A percentile compares a stretch with the other conserved stretches of the same genome.
Evolutionary conservation across 2,888 invertebrate species (phyloP).

Genomic region (Andrena bicolor): DNA sequence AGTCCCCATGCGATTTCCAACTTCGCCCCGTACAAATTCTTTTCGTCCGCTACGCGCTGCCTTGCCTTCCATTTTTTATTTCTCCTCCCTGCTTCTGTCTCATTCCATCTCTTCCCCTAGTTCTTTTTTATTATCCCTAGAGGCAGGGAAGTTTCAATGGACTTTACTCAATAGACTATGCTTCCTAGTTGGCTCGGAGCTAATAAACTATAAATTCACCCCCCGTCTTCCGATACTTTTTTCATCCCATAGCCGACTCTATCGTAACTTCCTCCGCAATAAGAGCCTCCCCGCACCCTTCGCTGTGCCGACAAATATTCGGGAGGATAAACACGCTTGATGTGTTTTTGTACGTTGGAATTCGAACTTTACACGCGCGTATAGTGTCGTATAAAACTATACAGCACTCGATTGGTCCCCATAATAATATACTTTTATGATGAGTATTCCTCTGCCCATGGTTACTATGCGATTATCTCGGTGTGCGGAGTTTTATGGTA

Average conservation of each 20-base stretch:
- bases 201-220: slow-evolving; percentile 82
- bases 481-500: not conserved
- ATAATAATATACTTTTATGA: not conserved
- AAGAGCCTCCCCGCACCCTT: slow-evolving; percentile 15
- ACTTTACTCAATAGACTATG: slow-evolving; percentile 80
- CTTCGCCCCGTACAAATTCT: slow-evolving; percentile 21
- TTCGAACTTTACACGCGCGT: slow-evolving; percentile 12
- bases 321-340: slow-evolving; percentile 39
- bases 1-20: slow-evolving; percentile 39
- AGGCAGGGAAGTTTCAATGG: slow-evolving; percentile 79
- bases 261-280: slow-evolving; percentile 54
- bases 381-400: slow-evolving; percentile 11
- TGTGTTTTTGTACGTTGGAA: not conserved
- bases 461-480: not conserved
- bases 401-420: slow-evolving; percentile 3
- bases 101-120: slow-evolving; percentile 25
- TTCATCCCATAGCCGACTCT: slow-evolving; percentile 68
- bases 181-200: slow-evolving; percentile 75
- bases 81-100: slow-evolving; percentile 9
- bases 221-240: slow-evolving; percentile 71
- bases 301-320: slow-evolving; percentile 35
- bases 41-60: slow-evolving; percentile 14
- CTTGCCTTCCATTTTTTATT: slow-evolving; percentile 37
- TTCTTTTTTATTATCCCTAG: slow-evolving; percentile 75
- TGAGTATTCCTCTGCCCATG: not conserved